Conservation (phyloP, 2,888 invertebrate genomes). For the Papilio protenor region DNA sequence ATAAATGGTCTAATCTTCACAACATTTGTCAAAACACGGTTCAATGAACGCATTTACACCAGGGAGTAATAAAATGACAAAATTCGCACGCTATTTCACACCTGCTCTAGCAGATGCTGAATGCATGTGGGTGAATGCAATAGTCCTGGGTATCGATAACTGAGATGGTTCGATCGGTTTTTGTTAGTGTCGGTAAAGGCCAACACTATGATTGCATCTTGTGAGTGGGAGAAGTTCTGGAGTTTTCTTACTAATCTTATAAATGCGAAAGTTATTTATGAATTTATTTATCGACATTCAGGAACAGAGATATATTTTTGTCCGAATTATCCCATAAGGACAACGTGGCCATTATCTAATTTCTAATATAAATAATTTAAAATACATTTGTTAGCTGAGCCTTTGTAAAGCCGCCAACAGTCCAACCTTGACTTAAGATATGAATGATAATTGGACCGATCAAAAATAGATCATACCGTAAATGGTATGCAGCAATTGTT, state of each 20-base stretch:
- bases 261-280: no score
- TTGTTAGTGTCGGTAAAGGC: not conserved
- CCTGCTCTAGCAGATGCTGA: not conserved
- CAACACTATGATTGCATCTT: not conserved
- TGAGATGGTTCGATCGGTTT: not conserved
- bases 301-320: no score
- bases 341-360: not conserved
- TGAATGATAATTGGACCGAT: not conserved
- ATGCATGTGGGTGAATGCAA: not conserved
- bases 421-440: slow-evolving; percentile 1
- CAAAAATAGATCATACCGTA: slow-evolving; percentile 2
- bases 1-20: not conserved
- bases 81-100: not conserved
- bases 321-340: not conserved
- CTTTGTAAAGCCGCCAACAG: not conserved
- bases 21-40: not conserved
- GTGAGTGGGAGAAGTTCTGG: not conserved
- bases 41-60: not conserved
- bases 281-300: no score
- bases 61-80: not conserved
- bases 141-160: not conserved
- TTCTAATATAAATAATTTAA: not conserved
- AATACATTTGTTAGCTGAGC: not conserved
- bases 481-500: not conserved
- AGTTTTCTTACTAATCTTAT: no score